Conservation (phyloP, 92 coral and sea anemone species). For the Isaurus tuberculatus region DNA sequence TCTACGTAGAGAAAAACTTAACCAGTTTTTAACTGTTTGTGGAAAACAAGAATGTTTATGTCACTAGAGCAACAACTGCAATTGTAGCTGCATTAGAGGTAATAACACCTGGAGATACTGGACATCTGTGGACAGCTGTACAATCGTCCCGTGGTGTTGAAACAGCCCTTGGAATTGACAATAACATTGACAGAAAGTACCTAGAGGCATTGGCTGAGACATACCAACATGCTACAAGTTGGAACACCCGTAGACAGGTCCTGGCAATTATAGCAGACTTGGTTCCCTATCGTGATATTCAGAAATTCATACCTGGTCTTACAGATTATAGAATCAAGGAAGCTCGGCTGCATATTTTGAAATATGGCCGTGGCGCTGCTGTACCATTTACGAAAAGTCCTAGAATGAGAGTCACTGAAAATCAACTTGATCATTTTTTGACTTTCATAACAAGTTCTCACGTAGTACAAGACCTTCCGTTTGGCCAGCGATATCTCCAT, state of each 20-base stretch:
- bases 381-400: conserved; percentile 61
- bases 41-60: conserved; percentile 39
- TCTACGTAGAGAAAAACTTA: conserved; percentile 52
- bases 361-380: conserved; percentile 64
- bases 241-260: conserved; percentile 68
- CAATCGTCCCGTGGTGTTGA: conserved; percentile 53
- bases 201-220: conserved; percentile 72
- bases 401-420: conserved; percentile 50
- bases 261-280: conserved; percentile 72
- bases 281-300: conserved; percentile 57
- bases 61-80: conserved; percentile 51
- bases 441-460: conserved; percentile 54
- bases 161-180: conserved; percentile 46
- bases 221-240: conserved; percentile 60
- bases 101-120: conserved; percentile 62
- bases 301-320: conserved; percentile 68
- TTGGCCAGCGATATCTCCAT: conserved; percentile 61
- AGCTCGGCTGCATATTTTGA: conserved; percentile 58
- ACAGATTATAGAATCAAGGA: conserved; percentile 53
- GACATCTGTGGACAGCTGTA: conserved; percentile 58
- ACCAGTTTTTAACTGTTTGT: conserved; percentile 56
- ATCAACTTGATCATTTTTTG: conserved; percentile 56
- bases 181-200: conserved; percentile 41
- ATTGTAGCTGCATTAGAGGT: conserved; percentile 59
- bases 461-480: conserved; percentile 58